Evolutionary conservation across 92 coral and sea anemone species (phyloP).

Genomic region (Phenganax marumi): DNA sequence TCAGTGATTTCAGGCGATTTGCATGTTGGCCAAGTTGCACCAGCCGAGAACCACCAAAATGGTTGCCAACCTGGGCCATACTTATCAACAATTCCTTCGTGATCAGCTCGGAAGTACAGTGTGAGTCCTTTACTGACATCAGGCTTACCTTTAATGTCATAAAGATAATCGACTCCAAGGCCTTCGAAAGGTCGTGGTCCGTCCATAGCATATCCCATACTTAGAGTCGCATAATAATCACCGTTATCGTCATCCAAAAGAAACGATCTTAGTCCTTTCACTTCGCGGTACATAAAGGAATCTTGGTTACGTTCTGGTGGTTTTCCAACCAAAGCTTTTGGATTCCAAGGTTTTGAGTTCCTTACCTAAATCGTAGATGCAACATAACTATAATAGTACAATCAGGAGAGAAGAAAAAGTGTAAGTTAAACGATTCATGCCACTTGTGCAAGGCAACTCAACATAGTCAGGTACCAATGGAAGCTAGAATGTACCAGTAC

Average conservation of each 20-base stretch:
- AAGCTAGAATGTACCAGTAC: not conserved
- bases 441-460: no score
- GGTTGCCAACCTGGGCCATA: conserved; percentile 62
- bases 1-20: conserved; percentile 42
- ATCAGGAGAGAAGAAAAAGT: no score
- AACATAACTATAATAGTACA: not conserved
- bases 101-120: conserved; percentile 61
- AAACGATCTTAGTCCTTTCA: conserved; percentile 64
- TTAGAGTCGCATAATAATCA: conserved; percentile 62
- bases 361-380: conserved; percentile 16
- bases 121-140: conserved; percentile 49
- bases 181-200: conserved; percentile 34
- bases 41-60: conserved; percentile 81
- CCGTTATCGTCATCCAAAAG: conserved; percentile 70
- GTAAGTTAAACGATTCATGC: no score
- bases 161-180: conserved; percentile 65
- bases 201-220: conserved; percentile 71
- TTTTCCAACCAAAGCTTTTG: conserved; percentile 56
- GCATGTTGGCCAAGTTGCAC: conserved; percentile 62
- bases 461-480: no score
- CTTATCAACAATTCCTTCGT: conserved; percentile 33
- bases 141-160: conserved; percentile 42
- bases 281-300: conserved; percentile 72
- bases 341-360: conserved; percentile 68
- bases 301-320: conserved; percentile 57